These are phyloP conservation scores for Lithophane ornitopus DNA, from an alignment of 2,888 invertebrate species.

Conservation along the genomic window DNA sequence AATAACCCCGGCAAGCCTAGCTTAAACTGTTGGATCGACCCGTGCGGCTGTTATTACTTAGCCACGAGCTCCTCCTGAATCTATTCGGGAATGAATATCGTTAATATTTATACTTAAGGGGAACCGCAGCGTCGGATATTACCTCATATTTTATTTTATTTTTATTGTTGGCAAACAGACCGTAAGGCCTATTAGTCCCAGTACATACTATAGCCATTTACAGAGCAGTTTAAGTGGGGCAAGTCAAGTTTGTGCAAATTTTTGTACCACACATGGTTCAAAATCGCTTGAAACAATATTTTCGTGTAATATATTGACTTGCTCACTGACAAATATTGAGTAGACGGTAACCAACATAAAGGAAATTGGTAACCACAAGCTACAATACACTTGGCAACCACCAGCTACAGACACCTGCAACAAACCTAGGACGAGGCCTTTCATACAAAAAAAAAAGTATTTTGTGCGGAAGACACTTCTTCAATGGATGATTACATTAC, in stretches of 20 bases:
- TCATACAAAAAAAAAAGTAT: background rate
- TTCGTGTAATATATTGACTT: background rate
- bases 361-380: background rate
- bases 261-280: background rate
- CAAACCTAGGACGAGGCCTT: background rate
- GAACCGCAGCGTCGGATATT: too few species aligned
- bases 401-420: background rate
- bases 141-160: background rate
- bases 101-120: background rate
- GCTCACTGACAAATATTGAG: too few species aligned
- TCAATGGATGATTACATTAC: too few species aligned
- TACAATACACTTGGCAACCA: too few species aligned
- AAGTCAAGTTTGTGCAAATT: background rate
- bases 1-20: too few species aligned
- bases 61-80: too few species aligned
- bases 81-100: background rate
- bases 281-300: background rate
- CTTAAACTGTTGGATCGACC: too few species aligned
- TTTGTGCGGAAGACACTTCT: background rate
- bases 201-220: background rate
- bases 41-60: too few species aligned
- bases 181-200: background rate
- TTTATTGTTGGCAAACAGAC: background rate
- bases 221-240: background rate
- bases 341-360: background rate